phyloP scores from a whole-genome alignment of 2,113 vertebrate species.

The Grus americana region DNA sequence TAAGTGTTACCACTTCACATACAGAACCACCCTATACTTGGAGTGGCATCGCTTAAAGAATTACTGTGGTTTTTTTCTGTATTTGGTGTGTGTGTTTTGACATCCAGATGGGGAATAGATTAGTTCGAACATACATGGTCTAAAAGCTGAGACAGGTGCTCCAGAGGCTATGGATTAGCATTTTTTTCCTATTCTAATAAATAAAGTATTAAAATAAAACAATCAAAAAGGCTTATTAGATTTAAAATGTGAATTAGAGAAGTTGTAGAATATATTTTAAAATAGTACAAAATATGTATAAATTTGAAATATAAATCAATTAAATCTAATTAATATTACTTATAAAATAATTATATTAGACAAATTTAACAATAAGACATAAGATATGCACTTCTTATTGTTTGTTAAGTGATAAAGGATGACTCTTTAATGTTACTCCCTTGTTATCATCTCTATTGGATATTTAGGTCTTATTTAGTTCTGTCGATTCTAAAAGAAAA shows the following conservation, averaged over 20 bases:
- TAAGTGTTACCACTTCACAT: not conserved
- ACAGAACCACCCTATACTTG: not conserved
- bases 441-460: not conserved
- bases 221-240: not conserved
- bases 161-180: not conserved
- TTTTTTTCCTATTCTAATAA: not conserved
- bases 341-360: not conserved
- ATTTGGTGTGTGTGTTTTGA: not conserved
- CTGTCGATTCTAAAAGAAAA: not conserved
- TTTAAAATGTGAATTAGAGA: not conserved
- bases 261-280: not conserved
- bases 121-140: not conserved
- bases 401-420: not conserved
- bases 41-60: not conserved
- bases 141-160: not conserved
- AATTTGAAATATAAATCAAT: not conserved
- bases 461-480: not conserved
- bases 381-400: not conserved
- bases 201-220: not conserved
- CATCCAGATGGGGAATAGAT: not conserved
- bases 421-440: not conserved
- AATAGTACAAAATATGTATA: not conserved
- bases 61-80: not conserved
- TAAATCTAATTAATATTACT: not conserved
- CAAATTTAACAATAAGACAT: not conserved